Percentiles rank a stretch among this genome's conserved stretches.
phyloP scores from a whole-genome alignment of 2,113 vertebrate species.

The Raja brachyura region DNA sequence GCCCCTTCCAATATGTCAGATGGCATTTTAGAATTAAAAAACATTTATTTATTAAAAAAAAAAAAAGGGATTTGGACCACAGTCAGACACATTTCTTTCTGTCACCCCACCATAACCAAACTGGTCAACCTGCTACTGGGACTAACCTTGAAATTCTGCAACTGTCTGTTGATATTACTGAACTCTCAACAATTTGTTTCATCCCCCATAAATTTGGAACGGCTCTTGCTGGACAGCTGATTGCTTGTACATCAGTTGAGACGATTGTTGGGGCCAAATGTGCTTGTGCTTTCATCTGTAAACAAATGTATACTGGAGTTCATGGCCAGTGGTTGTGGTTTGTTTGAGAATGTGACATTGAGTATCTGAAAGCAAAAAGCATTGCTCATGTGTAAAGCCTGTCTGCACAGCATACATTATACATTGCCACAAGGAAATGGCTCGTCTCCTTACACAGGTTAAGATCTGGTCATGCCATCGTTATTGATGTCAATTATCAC shows the following conservation, averaged over 20 bases:
- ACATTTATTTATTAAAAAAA: too few species aligned
- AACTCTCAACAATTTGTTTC: neutral
- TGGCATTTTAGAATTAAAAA: slow-evolving; percentile 5
- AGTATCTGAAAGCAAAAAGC: neutral
- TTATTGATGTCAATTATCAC: neutral
- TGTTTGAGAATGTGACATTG: neutral
- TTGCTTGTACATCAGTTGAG: slow-evolving; percentile 25
- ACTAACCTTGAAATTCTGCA: neutral
- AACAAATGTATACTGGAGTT: slow-evolving; percentile 5
- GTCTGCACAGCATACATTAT: neutral
- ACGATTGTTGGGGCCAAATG: slow-evolving; percentile 15
- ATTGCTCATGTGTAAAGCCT: neutral
- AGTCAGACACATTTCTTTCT: neutral
- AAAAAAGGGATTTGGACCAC: neutral
- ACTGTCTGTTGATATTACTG: neutral
- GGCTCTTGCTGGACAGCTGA: neutral
- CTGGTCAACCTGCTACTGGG: neutral
- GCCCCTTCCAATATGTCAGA: slow-evolving; percentile 29
- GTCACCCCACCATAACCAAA: neutral
- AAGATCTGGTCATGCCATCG: neutral
- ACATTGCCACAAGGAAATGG: neutral
- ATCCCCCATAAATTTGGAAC: neutral
- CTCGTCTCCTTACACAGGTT: slow-evolving; percentile 7
- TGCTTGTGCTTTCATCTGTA: neutral
- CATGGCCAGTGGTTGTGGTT: neutral